phyloP scores from a whole-genome alignment of 2,113 vertebrate species.

The Rafetus swinhoei region DNA sequence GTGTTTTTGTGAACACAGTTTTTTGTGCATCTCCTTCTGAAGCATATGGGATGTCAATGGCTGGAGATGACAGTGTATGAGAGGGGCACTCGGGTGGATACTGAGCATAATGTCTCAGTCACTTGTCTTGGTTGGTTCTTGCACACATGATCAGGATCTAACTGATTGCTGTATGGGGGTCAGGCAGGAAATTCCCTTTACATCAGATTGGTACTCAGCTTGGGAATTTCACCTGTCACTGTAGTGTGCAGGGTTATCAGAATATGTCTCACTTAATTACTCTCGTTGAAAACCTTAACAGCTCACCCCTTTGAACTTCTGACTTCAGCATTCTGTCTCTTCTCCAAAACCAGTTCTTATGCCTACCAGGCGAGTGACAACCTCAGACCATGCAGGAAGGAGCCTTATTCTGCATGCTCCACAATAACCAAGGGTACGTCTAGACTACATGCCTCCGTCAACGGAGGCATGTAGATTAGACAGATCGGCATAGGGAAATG shows the following conservation, averaged over 20 bases:
- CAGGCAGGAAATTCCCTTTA: neutral
- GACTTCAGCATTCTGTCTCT: neutral
- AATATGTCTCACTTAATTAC: neutral
- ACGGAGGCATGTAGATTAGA: no score
- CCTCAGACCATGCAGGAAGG: no score
- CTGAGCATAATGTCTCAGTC: neutral
- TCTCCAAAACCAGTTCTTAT: neutral
- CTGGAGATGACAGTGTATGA: neutral
- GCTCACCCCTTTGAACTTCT: neutral
- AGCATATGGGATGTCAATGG: neutral
- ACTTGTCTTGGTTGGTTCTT: neutral
- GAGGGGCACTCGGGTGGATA: neutral
- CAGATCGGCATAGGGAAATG: no score
- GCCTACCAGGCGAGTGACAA: no score
- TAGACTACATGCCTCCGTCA: no score
- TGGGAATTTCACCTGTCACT: no score
- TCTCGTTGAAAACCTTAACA: neutral
- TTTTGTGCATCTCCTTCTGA: neutral
- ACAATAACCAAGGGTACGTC: no score
- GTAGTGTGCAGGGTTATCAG: neutral
- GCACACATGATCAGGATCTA: neutral
- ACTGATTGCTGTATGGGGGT: neutral
- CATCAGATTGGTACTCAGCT: neutral
- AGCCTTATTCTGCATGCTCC: no score
- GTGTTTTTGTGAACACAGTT: neutral